These are phyloP conservation scores for Dipodomys ordii DNA, from an alignment of 2,113 vertebrate species.

Conservation along the genomic window DNA sequence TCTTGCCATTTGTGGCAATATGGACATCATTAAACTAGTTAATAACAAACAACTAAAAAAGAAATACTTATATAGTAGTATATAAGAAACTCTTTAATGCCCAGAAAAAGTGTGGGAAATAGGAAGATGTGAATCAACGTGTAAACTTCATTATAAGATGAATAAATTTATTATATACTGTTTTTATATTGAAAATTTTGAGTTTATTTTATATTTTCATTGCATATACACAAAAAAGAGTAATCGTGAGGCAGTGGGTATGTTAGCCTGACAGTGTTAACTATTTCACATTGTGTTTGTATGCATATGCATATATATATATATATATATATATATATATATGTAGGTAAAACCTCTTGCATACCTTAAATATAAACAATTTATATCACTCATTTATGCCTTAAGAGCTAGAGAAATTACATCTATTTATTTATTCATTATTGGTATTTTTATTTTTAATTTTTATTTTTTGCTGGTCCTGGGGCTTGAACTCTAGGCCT, in stretches of 20 bases:
- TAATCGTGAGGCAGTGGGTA: neutral
- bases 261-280: neutral
- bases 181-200: neutral
- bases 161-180: neutral
- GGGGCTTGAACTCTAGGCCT: too few relatives aligned
- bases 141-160: neutral
- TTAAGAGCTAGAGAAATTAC: neutral
- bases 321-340: too few relatives aligned
- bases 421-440: slow-evolving; percentile 27
- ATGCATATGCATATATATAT: too few relatives aligned
- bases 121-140: neutral
- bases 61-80: neutral
- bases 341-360: neutral
- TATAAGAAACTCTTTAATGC: neutral
- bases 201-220: neutral
- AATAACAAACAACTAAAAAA: neutral
- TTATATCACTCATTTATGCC: neutral
- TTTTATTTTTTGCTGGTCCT: too few relatives aligned
- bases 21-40: neutral
- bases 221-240: neutral
- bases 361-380: neutral
- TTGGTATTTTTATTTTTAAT: neutral
- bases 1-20: neutral
- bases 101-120: neutral
- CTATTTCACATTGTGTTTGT: neutral